Percentiles rank a stretch among this genome's conserved stretches.
Conservation (phyloP, 2,888 invertebrate species). For the Nomada ferruginata region DNA sequence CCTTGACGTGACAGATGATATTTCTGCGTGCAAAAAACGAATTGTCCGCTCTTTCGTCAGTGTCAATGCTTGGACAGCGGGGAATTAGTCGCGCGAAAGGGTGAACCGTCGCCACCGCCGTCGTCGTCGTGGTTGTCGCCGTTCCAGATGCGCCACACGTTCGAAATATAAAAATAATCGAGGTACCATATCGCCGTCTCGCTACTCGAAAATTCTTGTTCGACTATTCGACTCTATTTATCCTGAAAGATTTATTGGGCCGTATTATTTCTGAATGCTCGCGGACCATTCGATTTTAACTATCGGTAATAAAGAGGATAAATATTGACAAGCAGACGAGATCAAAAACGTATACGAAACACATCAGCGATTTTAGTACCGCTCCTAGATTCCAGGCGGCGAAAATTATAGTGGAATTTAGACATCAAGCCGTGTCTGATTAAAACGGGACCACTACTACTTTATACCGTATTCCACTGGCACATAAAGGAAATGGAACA, state of each 20-base stretch:
- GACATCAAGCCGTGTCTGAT: neutral
- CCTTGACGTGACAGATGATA: constrained; percentile 59
- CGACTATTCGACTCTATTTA: constrained; percentile 17
- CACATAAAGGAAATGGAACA: neutral
- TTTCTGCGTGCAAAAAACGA: constrained; percentile 47
- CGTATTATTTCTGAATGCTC: constrained; percentile 21
- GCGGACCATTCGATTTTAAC: constrained; percentile 35
- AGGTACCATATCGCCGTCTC: constrained; percentile 5
- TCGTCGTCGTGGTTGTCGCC: neutral
- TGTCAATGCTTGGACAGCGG: constrained; percentile 39
- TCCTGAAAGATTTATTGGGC: neutral
- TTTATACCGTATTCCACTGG: neutral
- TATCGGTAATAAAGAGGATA: constrained; percentile 19
- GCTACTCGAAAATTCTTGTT: neutral
- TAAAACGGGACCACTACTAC: constrained; percentile 20
- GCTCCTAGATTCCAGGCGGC: no score
- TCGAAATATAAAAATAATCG: constrained; percentile 45
- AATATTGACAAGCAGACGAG: constrained; percentile 54
- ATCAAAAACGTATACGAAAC: constrained; percentile 34
- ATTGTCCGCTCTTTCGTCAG: constrained; percentile 45
- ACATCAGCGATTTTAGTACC: constrained; percentile 32
- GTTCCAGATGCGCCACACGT: constrained; percentile 13
- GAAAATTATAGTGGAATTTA: neutral
- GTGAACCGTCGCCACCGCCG: neutral
- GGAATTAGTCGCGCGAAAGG: constrained; percentile 14